A percentile compares a stretch with the other conserved stretches of the same genome.
Evolutionary conservation across 2,797 vertebrate species (phyloP).

Genomic region (Intellagama lesueurii): DNA sequence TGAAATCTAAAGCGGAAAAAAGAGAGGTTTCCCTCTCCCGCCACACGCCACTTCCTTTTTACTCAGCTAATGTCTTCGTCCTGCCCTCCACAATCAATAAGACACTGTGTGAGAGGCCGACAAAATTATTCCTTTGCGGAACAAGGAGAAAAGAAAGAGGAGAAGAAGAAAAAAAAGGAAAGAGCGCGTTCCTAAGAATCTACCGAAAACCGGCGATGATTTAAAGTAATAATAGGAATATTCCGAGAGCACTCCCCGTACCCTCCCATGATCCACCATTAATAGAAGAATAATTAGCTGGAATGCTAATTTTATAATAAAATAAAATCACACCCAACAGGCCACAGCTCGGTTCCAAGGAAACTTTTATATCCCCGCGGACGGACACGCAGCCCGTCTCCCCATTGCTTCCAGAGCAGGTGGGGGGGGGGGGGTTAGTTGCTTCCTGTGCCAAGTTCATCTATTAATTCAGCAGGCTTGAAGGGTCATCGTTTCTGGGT

Average conservation of each 20-base stretch:
- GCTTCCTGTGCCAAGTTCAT: not conserved
- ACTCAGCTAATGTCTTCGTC: not conserved
- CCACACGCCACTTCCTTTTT: not conserved
- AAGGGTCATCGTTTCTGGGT: not conserved
- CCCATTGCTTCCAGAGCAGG: not conserved
- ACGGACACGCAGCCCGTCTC: not conserved
- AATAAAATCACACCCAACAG: not conserved
- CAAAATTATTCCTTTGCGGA: not conserved
- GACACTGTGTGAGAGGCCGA: not conserved
- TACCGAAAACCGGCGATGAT: not conserved
- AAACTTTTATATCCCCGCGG: not conserved
- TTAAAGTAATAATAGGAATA: no score
- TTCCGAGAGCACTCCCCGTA: no score
- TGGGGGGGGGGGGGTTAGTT: not conserved
- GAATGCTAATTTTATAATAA: slow-evolving; percentile 4
- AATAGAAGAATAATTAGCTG: not conserved
- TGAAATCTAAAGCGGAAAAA: not conserved
- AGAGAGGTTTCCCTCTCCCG: not conserved
- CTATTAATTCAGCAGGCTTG: no score
- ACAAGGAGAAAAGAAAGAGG: no score
- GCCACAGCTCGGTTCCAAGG: no score
- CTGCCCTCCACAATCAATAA: no score
- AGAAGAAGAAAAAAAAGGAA: not conserved
- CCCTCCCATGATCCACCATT: no score
- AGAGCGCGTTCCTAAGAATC: not conserved